phyloP scores from a whole-genome alignment of 1,140 invertebrate genomes.

The Panonychus citri region DNA sequence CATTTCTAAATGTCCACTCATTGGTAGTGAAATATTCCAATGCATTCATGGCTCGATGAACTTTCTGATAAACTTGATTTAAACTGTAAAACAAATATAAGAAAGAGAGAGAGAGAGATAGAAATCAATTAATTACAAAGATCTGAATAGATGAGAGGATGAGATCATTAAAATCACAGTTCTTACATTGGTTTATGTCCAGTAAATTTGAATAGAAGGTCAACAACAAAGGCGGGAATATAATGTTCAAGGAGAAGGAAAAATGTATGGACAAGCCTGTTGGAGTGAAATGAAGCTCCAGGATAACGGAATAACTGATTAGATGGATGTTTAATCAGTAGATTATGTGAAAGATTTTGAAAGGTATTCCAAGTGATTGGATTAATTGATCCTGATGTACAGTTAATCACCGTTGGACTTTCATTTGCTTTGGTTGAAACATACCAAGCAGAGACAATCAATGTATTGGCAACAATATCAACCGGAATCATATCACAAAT shows the following conservation, averaged over 20 bases:
- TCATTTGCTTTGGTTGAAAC: not conserved
- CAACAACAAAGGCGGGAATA: constrained; percentile 11
- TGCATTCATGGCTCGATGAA: constrained; percentile 47
- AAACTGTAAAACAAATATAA: constrained; percentile 30
- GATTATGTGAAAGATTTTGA: constrained; percentile 8
- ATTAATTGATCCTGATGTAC: constrained; percentile 10
- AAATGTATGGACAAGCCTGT: constrained; percentile 6
- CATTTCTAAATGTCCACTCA: constrained; percentile 55
- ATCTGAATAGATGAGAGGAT: not conserved
- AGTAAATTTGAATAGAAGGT: constrained; percentile 9
- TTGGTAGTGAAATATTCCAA: constrained; percentile 52
- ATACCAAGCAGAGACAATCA: constrained; percentile 18
- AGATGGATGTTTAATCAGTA: constrained; percentile 13
- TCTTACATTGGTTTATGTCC: constrained; percentile 14
- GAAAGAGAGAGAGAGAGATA: not conserved
- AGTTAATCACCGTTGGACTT: not conserved
- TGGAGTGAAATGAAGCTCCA: constrained; percentile 9
- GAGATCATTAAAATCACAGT: not conserved
- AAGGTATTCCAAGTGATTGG: constrained; percentile 47
- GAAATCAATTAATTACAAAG: not conserved
- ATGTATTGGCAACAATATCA: constrained; percentile 19
- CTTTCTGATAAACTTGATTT: constrained; percentile 50
- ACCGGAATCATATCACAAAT: constrained; percentile 21
- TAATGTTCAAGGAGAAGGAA: constrained; percentile 11
- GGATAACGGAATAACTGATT: constrained; percentile 11